These are phyloP conservation scores for Perca fluviatilis DNA, from an alignment of 2,113 vertebrate genomes.

Conservation along the genomic window DNA sequence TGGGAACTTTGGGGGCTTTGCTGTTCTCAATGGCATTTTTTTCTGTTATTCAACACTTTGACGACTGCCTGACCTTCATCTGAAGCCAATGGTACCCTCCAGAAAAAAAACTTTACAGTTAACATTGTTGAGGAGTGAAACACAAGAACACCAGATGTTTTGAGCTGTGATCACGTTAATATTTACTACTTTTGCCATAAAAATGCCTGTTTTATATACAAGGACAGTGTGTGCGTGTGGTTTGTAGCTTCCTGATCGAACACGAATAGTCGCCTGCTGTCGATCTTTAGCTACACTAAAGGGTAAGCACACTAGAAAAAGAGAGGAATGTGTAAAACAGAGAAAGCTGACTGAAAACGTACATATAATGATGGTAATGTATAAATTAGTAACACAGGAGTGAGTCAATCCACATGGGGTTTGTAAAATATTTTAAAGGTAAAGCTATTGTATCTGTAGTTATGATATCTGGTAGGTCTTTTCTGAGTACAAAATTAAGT, in stretches of 20 bases:
- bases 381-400: no score
- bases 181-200: slow-evolving; percentile 34
- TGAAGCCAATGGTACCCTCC: slow-evolving; percentile 21
- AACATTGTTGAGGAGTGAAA: slow-evolving; percentile 27
- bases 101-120: slow-evolving; percentile 5
- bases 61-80: slow-evolving; percentile 47
- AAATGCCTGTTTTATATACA: slow-evolving; percentile 17
- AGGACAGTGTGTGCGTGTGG: background rate
- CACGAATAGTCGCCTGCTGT: background rate
- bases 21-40: slow-evolving; percentile 57
- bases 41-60: slow-evolving; percentile 25
- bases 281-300: background rate
- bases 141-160: slow-evolving; percentile 51
- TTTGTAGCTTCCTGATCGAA: slow-evolving; percentile 25
- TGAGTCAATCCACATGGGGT: background rate
- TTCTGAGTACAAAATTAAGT: no score
- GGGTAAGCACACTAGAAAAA: background rate
- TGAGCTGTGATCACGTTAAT: slow-evolving; percentile 11
- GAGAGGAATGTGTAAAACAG: background rate
- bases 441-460: background rate
- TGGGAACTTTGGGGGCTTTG: slow-evolving; percentile 43
- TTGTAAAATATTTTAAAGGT: background rate
- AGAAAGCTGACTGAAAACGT: background rate
- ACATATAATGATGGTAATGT: background rate
- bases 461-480: background rate